phyloP scores from a whole-genome alignment of 2,888 invertebrate species.

The Lottia gigantea region DNA sequence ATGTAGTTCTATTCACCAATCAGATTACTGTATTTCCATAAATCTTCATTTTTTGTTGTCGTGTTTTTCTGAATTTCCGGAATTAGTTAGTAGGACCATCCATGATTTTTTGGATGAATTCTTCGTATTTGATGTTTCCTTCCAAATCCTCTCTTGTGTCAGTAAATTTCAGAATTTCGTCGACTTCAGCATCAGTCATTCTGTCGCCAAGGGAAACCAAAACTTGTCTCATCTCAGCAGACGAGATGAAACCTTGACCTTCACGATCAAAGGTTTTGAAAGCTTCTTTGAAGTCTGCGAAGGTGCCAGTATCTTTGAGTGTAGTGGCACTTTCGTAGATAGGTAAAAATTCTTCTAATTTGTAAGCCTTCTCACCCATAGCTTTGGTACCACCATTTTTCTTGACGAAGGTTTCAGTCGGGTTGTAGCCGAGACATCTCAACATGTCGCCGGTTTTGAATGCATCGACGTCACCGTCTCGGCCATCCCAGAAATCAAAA shows the following conservation, averaged over 20 bases:
- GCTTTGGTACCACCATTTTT: slow-evolving; percentile 56
- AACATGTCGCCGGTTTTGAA: slow-evolving; percentile 61
- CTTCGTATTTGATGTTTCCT: slow-evolving; percentile 71
- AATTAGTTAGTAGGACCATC: not conserved
- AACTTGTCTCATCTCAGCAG: slow-evolving; percentile 96
- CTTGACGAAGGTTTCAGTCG: slow-evolving; percentile 44
- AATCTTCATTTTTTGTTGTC: too few species aligned
- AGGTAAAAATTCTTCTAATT: slow-evolving; percentile 98
- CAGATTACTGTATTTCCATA: too few species aligned
- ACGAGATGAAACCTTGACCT: slow-evolving; percentile 96
- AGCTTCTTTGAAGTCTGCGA: slow-evolving; percentile 99
- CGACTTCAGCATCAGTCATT: slow-evolving; percentile 68
- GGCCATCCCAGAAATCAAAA: slow-evolving; percentile 65
- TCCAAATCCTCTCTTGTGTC: slow-evolving; percentile 70
- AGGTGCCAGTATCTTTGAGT: slow-evolving; percentile 97
- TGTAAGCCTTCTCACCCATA: slow-evolving; percentile 85
- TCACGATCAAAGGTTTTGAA: slow-evolving; percentile 99
- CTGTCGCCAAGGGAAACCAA: slow-evolving; percentile 82
- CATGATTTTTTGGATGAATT: not conserved
- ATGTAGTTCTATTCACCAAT: too few species aligned
- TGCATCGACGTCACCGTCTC: slow-evolving; percentile 61
- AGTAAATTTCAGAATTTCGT: slow-evolving; percentile 69
- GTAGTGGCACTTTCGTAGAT: slow-evolving; percentile 96
- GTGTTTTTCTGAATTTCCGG: too few species aligned
- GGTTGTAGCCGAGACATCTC: slow-evolving; percentile 58